Percentiles rank a stretch among this genome's conserved stretches.
phyloP scores from a whole-genome alignment of 2,113 vertebrate species.

The Muscicapa adusta region DNA sequence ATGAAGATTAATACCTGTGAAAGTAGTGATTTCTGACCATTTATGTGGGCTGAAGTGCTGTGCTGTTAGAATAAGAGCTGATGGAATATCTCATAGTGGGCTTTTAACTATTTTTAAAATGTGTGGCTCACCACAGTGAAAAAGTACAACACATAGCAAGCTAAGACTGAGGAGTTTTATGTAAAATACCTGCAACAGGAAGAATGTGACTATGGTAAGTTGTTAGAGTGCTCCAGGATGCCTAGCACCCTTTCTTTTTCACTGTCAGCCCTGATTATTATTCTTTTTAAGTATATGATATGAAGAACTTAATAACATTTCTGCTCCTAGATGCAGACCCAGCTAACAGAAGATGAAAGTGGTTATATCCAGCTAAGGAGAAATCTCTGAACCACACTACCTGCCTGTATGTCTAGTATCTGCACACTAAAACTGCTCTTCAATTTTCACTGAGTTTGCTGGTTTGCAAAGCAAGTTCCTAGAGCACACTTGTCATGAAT shows the following conservation, averaged over 20 bases:
- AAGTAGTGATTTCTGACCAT: not conserved
- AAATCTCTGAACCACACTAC: not conserved
- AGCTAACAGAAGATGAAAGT: not conserved
- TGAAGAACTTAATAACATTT: not conserved
- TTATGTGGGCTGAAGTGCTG: not conserved
- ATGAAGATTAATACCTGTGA: not conserved
- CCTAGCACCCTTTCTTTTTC: not conserved
- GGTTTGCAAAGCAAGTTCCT: not conserved
- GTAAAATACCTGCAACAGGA: not conserved
- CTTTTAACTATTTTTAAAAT: not conserved
- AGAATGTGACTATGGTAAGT: not conserved
- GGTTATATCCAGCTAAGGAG: not conserved
- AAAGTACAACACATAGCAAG: not conserved
- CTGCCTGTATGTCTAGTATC: not conserved
- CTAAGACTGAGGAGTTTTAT: not conserved
- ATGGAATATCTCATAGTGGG: not conserved
- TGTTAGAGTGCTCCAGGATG: not conserved
- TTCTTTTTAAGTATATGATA: not conserved
- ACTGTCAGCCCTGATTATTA: not conserved
- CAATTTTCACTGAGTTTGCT: not conserved
- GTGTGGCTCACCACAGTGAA: not conserved
- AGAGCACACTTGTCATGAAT: not conserved
- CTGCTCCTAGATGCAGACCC: not conserved
- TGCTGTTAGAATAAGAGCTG: not conserved
- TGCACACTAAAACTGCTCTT: not conserved